Evolutionary conservation across 2,797 vertebrate species (phyloP).

Genomic region (Ambastaia sidthimunki): DNA sequence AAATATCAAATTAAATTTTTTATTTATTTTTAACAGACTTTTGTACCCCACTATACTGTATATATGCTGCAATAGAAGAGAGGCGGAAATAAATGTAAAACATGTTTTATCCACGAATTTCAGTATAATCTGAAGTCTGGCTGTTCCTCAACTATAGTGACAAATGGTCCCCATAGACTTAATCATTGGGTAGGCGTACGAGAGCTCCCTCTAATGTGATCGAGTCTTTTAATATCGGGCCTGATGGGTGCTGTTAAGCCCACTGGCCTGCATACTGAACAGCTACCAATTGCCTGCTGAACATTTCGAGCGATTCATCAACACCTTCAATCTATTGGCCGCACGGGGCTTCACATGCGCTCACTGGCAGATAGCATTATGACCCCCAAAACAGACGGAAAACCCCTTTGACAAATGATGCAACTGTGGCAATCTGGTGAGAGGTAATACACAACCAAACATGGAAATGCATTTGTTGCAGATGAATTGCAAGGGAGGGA

Average conservation of each 20-base stretch:
- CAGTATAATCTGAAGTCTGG: constrained; percentile 44
- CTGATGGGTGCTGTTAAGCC: constrained; percentile 74
- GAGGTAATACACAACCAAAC: constrained; percentile 78
- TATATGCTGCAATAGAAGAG: background rate
- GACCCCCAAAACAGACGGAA: constrained; percentile 70
- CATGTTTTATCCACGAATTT: constrained; percentile 50
- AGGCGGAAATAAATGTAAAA: constrained; percentile 1
- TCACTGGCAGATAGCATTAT: constrained; percentile 72
- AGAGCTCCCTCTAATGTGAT: constrained; percentile 75
- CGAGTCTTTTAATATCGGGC: constrained; percentile 83
- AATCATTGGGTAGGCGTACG: constrained; percentile 66
- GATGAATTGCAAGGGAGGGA: constrained; percentile 68
- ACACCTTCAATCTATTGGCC: constrained; percentile 76
- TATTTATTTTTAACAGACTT: background rate
- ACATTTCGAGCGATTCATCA: constrained; percentile 80
- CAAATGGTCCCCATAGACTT: constrained; percentile 77
- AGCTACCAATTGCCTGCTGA: constrained; percentile 81
- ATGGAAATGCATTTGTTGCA: constrained; percentile 72
- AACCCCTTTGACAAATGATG: constrained; percentile 71
- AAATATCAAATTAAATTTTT: background rate
- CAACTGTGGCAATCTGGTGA: constrained; percentile 72
- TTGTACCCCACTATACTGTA: background rate
- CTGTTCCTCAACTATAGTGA: constrained; percentile 64
- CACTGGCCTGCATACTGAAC: constrained; percentile 82
- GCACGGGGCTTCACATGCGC: constrained; percentile 50